A percentile compares a stretch with the other conserved stretches of the same genome.
Conservation (phyloP, 2,113 vertebrate species). For the Labrus mixtus region DNA sequence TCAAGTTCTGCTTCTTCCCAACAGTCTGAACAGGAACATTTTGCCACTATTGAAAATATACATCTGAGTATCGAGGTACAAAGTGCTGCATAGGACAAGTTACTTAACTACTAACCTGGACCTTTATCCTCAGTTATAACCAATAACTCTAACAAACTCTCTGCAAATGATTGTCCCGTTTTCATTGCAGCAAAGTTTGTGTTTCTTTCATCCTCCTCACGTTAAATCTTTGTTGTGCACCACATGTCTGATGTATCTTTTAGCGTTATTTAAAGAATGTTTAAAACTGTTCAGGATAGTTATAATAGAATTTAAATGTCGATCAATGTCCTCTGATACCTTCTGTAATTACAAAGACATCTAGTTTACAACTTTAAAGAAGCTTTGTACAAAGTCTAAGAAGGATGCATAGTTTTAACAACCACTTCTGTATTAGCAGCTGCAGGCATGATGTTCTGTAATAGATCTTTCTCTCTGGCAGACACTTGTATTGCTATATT, state of each 20-base stretch:
- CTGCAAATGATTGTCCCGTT: neutral
- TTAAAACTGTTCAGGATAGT: neutral
- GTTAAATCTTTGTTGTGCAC: neutral
- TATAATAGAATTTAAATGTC: constrained; percentile 4
- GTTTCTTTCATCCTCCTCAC: neutral
- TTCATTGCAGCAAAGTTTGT: neutral
- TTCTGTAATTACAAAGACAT: neutral
- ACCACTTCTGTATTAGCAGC: constrained; percentile 7
- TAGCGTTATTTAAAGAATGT: neutral
- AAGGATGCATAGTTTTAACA: constrained; percentile 1
- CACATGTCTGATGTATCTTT: neutral
- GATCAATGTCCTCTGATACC: neutral
- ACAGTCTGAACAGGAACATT: constrained; percentile 76
- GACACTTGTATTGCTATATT: neutral
- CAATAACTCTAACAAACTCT: constrained; percentile 21
- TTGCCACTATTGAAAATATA: constrained; percentile 81
- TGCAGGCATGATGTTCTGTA: constrained; percentile 4
- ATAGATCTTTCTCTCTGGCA: constrained; percentile 10
- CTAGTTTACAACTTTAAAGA: neutral
- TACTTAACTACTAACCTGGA: constrained; percentile 59
- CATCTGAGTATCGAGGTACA: constrained; percentile 84
- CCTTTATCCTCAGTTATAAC: neutral
- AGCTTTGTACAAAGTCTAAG: constrained; percentile 1
- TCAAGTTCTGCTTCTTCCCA: constrained; percentile 80
- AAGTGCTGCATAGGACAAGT: constrained; percentile 46